Evolutionary conservation across 2,888 invertebrate genomes (phyloP).

Genomic region (Omphaloscelis lunosa): DNA sequence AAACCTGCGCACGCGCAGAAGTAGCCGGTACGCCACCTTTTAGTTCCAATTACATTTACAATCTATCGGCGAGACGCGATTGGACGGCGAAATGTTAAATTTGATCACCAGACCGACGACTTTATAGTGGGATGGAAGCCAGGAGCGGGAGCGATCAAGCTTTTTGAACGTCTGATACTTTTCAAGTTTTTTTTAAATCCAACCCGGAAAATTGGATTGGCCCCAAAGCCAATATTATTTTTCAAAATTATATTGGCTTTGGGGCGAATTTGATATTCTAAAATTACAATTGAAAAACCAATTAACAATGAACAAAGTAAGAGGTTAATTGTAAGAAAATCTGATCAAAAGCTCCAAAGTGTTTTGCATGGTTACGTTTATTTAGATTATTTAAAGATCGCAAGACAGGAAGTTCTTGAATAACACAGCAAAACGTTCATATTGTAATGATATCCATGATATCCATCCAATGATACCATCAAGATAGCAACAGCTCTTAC

Average conservation of each 20-base stretch:
- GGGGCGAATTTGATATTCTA: too few relatives aligned
- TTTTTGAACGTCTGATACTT: background rate
- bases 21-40: constrained; percentile 56
- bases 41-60: constrained; percentile 78
- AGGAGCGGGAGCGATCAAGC: constrained; percentile 49
- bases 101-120: constrained; percentile 67
- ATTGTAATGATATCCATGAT: too few relatives aligned
- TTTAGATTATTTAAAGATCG: background rate
- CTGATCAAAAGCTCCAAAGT: background rate
- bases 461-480: constrained; percentile 35
- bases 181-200: too few relatives aligned
- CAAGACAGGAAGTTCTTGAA: background rate
- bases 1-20: constrained; percentile 46
- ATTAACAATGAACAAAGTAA: background rate
- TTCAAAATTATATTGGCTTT: too few relatives aligned
- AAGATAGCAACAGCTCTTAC: constrained; percentile 21
- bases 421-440: constrained; percentile 9
- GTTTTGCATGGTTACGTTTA: background rate
- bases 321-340: background rate
- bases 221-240: too few relatives aligned
- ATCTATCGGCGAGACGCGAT: constrained; percentile 73
- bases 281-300: background rate
- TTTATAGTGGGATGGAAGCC: constrained; percentile 25
- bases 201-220: too few relatives aligned
- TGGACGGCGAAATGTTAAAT: constrained; percentile 76